Conservation (phyloP, 2,113 vertebrate genomes). For the Gymnobelideus leadbeateri region DNA sequence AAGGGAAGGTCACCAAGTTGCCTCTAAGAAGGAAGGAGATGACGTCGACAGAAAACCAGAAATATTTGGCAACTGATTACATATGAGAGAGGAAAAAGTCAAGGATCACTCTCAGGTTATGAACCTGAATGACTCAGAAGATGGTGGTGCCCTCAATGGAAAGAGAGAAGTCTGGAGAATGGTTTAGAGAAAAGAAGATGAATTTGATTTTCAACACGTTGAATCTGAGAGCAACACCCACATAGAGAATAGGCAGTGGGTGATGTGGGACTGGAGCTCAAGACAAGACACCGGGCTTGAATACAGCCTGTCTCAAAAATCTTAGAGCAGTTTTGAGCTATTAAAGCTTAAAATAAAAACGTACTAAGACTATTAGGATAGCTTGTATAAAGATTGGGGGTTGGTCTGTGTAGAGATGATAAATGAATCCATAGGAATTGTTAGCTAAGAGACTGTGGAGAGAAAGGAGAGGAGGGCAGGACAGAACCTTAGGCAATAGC, state of each 20-base stretch:
- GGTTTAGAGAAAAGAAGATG: neutral
- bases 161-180: neutral
- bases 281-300: neutral
- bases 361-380: neutral
- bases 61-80: neutral
- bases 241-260: neutral
- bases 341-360: neutral
- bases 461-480: neutral
- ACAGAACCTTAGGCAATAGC: neutral
- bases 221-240: neutral
- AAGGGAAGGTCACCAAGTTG: neutral
- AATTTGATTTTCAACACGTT: neutral
- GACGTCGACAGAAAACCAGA: neutral
- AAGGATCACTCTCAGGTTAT: neutral
- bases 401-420: neutral
- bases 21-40: neutral
- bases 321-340: neutral
- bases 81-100: neutral
- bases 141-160: neutral
- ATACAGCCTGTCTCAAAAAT: neutral
- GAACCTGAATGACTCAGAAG: neutral
- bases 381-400: neutral
- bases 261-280: neutral
- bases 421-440: neutral
- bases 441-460: neutral